Conservation (phyloP, 2,888 invertebrate species). For the Helleia helle region DNA sequence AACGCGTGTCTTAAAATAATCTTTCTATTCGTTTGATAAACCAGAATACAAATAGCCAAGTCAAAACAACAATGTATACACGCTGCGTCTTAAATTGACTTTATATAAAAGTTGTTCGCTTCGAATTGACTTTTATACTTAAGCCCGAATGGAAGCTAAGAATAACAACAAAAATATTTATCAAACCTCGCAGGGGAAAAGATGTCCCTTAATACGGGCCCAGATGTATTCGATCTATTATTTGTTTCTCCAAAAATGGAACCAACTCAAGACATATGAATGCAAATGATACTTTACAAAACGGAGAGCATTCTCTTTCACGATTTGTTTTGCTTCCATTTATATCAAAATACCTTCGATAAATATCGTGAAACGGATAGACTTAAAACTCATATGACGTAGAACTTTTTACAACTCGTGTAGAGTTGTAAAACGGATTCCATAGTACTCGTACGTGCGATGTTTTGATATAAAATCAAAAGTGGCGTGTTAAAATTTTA, state of each 20-base stretch:
- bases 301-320: constrained; percentile 35
- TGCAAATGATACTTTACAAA: constrained; percentile 50
- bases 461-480: not conserved
- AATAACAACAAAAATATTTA: constrained; percentile 70
- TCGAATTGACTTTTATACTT: constrained; percentile 6
- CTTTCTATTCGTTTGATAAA: too few species aligned
- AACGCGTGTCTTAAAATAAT: too few species aligned
- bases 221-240: constrained; percentile 67
- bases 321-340: constrained; percentile 43
- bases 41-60: too few species aligned
- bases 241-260: constrained; percentile 57
- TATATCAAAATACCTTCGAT: constrained; percentile 36
- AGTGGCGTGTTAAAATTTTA: constrained; percentile 12
- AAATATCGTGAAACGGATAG: constrained; percentile 30
- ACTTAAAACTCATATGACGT: not conserved
- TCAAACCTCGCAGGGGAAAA: constrained; percentile 60
- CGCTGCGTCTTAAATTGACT: too few species aligned
- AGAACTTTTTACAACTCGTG: not conserved
- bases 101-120: constrained; percentile 8
- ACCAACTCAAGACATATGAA: constrained; percentile 49
- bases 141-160: constrained; percentile 35
- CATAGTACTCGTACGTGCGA: not conserved
- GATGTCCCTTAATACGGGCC: constrained; percentile 66
- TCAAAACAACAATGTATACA: too few species aligned
- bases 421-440: not conserved